Conservation (phyloP, 2,113 vertebrate species). For the Cyprichromis sp. region DNA sequence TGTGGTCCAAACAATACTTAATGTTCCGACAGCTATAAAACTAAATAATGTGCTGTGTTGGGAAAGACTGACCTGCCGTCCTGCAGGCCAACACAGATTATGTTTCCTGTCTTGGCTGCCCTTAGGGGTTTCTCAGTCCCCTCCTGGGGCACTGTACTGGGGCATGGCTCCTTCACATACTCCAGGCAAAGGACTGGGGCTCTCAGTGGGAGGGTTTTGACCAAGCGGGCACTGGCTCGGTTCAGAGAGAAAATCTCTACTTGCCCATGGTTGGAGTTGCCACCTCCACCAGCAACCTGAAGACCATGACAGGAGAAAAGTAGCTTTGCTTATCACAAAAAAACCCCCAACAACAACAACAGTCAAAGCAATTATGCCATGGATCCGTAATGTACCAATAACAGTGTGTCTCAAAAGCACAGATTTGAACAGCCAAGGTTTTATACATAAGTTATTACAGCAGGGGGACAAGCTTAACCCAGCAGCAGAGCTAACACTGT, state of each 20-base stretch:
- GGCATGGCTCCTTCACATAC: constrained; percentile 12
- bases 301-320: not conserved
- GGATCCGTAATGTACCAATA: not conserved
- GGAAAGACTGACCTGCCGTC: constrained; percentile 22
- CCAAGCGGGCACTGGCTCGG: constrained; percentile 7
- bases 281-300: constrained; percentile 28
- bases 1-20: not conserved
- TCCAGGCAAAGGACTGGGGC: constrained; percentile 18
- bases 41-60: not conserved
- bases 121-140: not conserved
- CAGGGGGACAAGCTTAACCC: not conserved
- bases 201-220: constrained; percentile 15
- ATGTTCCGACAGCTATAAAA: not conserved
- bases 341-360: rapidly evolving
- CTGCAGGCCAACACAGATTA: constrained; percentile 40
- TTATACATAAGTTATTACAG: not conserved
- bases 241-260: constrained; percentile 44
- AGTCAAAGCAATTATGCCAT: not conserved
- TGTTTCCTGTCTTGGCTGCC: not conserved
- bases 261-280: not conserved
- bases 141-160: not conserved
- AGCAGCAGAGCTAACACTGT: not conserved
- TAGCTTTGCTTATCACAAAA: not conserved
- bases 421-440: not conserved
- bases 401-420: not conserved